A percentile compares a stretch with the other conserved stretches of the same genome.
Evolutionary conservation across 2,797 vertebrate species (phyloP).

Genomic region (Gadopsis marmoratus): DNA sequence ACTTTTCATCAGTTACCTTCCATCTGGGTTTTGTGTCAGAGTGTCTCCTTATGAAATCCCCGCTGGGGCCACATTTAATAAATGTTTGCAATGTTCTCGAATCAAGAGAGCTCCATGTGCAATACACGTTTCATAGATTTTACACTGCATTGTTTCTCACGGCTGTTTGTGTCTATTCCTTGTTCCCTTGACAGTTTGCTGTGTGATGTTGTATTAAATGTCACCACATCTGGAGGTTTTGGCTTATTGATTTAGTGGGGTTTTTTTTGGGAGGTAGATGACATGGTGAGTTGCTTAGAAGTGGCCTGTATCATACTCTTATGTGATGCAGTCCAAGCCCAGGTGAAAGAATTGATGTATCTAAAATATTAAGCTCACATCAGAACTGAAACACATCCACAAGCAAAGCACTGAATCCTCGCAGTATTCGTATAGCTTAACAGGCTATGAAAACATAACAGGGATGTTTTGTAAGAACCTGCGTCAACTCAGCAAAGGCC

Average conservation of each 20-base stretch:
- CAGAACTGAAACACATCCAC: slow-evolving; percentile 4
- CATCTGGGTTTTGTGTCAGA: not conserved
- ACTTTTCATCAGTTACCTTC: not conserved
- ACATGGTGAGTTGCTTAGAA: slow-evolving; percentile 17
- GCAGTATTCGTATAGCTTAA: not conserved
- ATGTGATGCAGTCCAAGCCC: not conserved
- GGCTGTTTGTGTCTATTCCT: not conserved
- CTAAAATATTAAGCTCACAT: slow-evolving; percentile 3
- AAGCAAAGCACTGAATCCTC: not conserved
- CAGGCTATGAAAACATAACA: slow-evolving; percentile 24
- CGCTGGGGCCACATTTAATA: not conserved
- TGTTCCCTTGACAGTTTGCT: slow-evolving; percentile 6
- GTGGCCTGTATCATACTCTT: slow-evolving; percentile 14
- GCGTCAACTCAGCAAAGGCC: slow-evolving; percentile 11
- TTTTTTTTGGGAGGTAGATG: slow-evolving; percentile 11
- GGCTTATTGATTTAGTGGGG: slow-evolving; percentile 32
- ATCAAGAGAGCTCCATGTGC: slow-evolving; percentile 23
- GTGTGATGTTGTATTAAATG: slow-evolving; percentile 6
- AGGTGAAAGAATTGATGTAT: slow-evolving; percentile 4
- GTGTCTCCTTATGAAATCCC: not conserved
- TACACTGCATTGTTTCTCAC: not conserved
- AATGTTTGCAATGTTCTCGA: slow-evolving; percentile 12
- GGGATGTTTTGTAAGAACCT: slow-evolving; percentile 25
- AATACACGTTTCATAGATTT: not conserved
- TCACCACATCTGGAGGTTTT: slow-evolving; percentile 11